phyloP scores from a whole-genome alignment of 2,888 invertebrate genomes.

The Toxonevra muliebris region DNA sequence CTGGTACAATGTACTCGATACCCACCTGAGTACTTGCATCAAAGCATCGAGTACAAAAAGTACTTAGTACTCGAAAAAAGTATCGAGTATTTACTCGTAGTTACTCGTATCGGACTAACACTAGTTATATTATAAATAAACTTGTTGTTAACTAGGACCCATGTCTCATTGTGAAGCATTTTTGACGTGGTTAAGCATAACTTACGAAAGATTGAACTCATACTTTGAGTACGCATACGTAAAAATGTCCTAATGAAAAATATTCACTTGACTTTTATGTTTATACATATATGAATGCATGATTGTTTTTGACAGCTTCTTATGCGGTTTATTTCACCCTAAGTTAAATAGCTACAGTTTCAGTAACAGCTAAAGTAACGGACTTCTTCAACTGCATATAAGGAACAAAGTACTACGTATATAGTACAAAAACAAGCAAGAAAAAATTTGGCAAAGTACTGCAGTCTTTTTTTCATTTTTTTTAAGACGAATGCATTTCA shows the following conservation, averaged over 20 bases:
- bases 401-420: neutral
- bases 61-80: too few relatives aligned
- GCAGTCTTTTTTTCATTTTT: neutral
- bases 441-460: neutral
- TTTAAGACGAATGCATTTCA: neutral
- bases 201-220: too few relatives aligned
- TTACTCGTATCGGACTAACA: too few relatives aligned
- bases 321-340: neutral
- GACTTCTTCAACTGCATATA: neutral
- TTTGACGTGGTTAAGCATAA: too few relatives aligned
- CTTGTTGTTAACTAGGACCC: too few relatives aligned
- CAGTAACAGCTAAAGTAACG: neutral
- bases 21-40: too few relatives aligned
- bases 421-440: neutral
- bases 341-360: conserved; percentile 1
- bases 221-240: too few relatives aligned
- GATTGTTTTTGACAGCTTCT: neutral
- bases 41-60: too few relatives aligned
- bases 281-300: neutral
- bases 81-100: too few relatives aligned
- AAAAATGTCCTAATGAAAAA: neutral
- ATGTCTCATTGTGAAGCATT: too few relatives aligned
- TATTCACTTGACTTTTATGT: neutral
- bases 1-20: too few relatives aligned
- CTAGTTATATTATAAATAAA: too few relatives aligned